Base-by-base conservation (phyloP, 2,888 invertebrate genomes). In the Heliconius charithonia region DNA sequence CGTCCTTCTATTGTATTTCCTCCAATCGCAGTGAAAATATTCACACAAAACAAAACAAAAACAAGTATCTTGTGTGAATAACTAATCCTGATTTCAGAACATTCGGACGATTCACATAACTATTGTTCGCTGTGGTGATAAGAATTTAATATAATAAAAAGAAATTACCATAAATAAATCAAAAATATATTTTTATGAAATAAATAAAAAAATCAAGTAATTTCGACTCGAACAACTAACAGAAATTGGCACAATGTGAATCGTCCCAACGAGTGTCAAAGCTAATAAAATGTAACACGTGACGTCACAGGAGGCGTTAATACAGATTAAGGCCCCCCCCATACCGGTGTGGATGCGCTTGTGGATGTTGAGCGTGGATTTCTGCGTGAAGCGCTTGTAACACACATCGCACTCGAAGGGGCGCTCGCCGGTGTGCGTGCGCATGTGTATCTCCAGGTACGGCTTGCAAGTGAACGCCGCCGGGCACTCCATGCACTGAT, bases 361-460 rank as follows among this genome's bases (percentile, higher is more conserved):
- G 95, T 95, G 95, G 86, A 95, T 95, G 94, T 95, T 95, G 92
- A 95, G 95, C 84, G 95, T 95, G 83, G 95, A 95, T 91, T 95
- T 95, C 94, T 95, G 95, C 87, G 95, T 95, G 93, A 95, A 95
- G 88, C 95, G 93, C 93, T 95, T 95, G 92, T 92, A 93, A 93
- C 95, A 95, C 88, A 95, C 93, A 89, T 94, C 94, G 90, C 95
- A 95, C 92, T 95, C 93, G 93, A 95, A 95, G 85, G 95, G 95
- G 81, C 94, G 92, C 91, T 95, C 95, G 87, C 95, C 95, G 76
- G 95, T 93, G 92, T 95, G 94, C 82, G 96, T 96, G 87, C 96
- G 93, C 95, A 95, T 96, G 93, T 96, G 96, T 81, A 96, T 95
- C 92, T 95, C 95, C 91, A 95, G 92, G 91, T 96, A 96, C 89